Percentiles rank a stretch among this genome's conserved stretches.
These are phyloP conservation scores for Bettongia penicillata DNA, from an alignment of 2,113 vertebrate species.

Conservation along the genomic window DNA sequence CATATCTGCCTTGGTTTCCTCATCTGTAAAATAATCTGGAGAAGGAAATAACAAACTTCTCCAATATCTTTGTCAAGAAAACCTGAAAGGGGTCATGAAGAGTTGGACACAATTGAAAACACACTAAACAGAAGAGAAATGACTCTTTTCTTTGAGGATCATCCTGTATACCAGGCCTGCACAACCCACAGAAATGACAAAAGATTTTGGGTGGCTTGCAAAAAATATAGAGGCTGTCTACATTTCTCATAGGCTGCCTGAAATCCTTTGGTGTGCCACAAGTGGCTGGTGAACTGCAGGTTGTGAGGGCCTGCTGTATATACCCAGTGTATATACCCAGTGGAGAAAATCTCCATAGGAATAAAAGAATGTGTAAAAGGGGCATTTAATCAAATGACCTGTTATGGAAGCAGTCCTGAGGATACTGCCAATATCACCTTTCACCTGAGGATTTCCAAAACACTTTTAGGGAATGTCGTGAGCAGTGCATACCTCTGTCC, in stretches of 20 bases:
- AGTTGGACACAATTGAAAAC: too few relatives aligned
- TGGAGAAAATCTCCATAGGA: neutral
- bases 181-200: too few relatives aligned
- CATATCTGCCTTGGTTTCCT: neutral
- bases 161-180: neutral
- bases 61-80: neutral
- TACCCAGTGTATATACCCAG: conserved; percentile 17
- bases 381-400: neutral
- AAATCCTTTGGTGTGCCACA: too few relatives aligned
- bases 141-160: neutral
- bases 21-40: neutral
- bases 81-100: neutral
- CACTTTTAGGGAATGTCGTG: neutral
- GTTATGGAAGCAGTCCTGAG: neutral
- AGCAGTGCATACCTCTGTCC: neutral
- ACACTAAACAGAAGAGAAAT: too few relatives aligned
- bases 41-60: neutral
- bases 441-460: conserved; percentile 13
- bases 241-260: too few relatives aligned
- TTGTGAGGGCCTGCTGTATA: neutral
- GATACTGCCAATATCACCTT: neutral
- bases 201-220: too few relatives aligned
- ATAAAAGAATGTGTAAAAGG: neutral
- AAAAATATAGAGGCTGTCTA: too few relatives aligned
- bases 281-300: too few relatives aligned